These are phyloP conservation scores for Acronicta aceris DNA, from an alignment of 2,888 invertebrate species.

Conservation along the genomic window DNA sequence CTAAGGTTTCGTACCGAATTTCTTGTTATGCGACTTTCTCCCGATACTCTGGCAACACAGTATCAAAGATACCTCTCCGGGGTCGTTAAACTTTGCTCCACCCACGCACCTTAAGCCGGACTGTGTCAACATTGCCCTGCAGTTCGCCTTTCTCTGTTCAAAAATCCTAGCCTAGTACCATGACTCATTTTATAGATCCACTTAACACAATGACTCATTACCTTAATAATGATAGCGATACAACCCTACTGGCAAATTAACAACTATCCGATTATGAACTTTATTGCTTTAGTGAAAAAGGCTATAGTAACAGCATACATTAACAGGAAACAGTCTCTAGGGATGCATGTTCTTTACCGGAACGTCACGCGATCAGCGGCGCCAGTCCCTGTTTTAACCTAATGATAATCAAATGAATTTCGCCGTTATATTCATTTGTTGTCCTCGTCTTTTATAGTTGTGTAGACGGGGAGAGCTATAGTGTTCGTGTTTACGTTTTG, in stretches of 20 bases:
- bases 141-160: slow-evolving; percentile 57
- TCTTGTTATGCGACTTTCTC: slow-evolving; percentile 34
- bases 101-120: slow-evolving; percentile 72
- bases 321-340: slow-evolving; percentile 53
- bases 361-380: slow-evolving; percentile 80
- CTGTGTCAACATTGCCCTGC: slow-evolving; percentile 75
- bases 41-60: slow-evolving; percentile 48
- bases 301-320: slow-evolving; percentile 21
- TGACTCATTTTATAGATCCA: slow-evolving; percentile 82
- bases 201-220: slow-evolving; percentile 81
- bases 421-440: slow-evolving; percentile 60
- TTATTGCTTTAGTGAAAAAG: slow-evolving; percentile 54
- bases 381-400: slow-evolving; percentile 76
- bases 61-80: slow-evolving; percentile 72
- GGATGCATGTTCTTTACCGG: slow-evolving; percentile 64
- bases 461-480: slow-evolving; percentile 52
- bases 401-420: slow-evolving; percentile 80
- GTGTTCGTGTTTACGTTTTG: slow-evolving; percentile 55
- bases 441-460: slow-evolving; percentile 60
- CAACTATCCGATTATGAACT: slow-evolving; percentile 50
- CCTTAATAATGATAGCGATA: slow-evolving; percentile 77
- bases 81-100: slow-evolving; percentile 73
- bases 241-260: slow-evolving; percentile 44
- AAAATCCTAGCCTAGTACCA: slow-evolving; percentile 57
- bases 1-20: slow-evolving; percentile 25